Percentiles rank a stretch among this genome's conserved stretches.
Conservation (phyloP, 2,113 vertebrate species). For the Phyllopteryx taeniolatus region DNA sequence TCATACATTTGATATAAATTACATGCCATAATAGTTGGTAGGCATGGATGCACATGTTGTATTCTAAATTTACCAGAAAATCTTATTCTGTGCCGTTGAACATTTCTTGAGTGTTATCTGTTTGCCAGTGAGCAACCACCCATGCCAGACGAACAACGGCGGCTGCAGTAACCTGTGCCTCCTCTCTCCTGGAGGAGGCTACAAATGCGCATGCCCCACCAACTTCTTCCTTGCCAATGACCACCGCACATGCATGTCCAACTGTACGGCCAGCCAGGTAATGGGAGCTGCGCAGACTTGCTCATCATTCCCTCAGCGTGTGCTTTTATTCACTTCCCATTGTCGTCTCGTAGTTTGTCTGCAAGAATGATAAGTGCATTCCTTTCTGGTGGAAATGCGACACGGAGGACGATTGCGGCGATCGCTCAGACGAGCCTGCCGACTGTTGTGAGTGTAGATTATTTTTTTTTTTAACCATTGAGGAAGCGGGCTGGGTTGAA, state of each 20-base stretch:
- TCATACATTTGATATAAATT: too few relatives aligned
- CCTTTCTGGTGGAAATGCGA: conserved; percentile 99
- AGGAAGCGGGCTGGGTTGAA: too few relatives aligned
- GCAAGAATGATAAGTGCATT: conserved; percentile 99
- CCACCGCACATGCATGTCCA: conserved; percentile 89
- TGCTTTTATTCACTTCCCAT: neutral
- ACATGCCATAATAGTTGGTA: too few relatives aligned
- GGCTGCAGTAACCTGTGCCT: conserved; percentile 97
- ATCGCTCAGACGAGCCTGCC: conserved; percentile 89
- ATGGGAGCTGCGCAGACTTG: neutral
- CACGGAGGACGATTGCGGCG: conserved; percentile 96
- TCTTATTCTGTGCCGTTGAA: neutral
- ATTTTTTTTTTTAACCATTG: neutral
- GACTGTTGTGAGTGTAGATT: conserved; percentile 86
- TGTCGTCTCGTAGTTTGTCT: conserved; percentile 83
- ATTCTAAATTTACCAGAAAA: too few relatives aligned
- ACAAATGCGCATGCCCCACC: conserved; percentile 93
- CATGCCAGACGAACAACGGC: conserved; percentile 87
- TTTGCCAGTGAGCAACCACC: conserved; percentile 85
- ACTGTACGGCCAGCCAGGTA: conserved; percentile 97
- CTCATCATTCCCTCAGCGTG: neutral
- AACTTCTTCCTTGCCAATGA: conserved; percentile 93
- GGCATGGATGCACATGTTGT: too few relatives aligned
- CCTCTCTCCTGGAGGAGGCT: conserved; percentile 85
- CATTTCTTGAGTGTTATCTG: neutral